These are phyloP conservation scores for Hippocampus barbouri DNA, from an alignment of 2,113 vertebrate species.

Conservation along the genomic window DNA sequence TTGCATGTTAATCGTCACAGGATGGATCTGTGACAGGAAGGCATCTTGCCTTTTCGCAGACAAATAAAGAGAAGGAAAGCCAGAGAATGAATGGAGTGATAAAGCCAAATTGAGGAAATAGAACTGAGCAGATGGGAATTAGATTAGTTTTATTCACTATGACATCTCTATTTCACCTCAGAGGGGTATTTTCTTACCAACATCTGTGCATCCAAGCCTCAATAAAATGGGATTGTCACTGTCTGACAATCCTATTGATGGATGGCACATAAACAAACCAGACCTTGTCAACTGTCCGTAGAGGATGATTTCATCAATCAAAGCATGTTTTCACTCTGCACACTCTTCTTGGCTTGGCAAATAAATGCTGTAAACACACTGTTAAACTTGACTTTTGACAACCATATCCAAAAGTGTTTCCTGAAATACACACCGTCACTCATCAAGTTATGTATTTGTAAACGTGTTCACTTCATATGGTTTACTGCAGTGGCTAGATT, in stretches of 20 bases:
- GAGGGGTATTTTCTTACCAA: conserved; percentile 1
- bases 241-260: conserved; percentile 25
- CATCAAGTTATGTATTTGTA: neutral
- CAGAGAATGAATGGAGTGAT: conserved; percentile 24
- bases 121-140: conserved; percentile 56
- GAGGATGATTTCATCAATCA: conserved; percentile 28
- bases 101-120: conserved; percentile 30
- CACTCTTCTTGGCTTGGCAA: neutral
- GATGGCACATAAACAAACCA: conserved; percentile 13
- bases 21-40: conserved; percentile 30
- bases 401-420: neutral
- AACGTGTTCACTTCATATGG: neutral
- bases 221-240: conserved; percentile 23
- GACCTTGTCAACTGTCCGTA: conserved; percentile 33
- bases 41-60: conserved; percentile 37
- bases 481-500: neutral
- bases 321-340: conserved; percentile 5
- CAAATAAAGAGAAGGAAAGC: conserved; percentile 36
- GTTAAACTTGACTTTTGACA: neutral
- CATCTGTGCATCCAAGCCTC: conserved; percentile 13
- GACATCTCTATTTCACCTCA: conserved; percentile 40
- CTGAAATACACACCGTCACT: neutral
- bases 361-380: neutral
- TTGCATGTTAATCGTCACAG: conserved; percentile 58
- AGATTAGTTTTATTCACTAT: conserved; percentile 28